Evolutionary conservation across 53 echinoderm and acorn worm genomes (phyloP), one percentile per base, ranked within the genome.

Genomic region (Echinarachnius parma): DNA sequence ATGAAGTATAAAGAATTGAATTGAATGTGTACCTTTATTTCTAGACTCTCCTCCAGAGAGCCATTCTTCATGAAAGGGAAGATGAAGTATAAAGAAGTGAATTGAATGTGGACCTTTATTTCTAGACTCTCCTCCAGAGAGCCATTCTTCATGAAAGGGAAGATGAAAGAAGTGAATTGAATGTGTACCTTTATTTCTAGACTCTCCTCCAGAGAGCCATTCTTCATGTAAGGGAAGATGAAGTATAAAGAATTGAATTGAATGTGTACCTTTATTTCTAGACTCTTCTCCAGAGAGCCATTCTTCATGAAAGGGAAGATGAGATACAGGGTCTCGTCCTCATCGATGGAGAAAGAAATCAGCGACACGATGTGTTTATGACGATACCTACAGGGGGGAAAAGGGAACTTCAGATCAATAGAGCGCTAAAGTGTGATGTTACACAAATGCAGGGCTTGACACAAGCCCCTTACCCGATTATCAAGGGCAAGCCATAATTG

Each of bases 261-360:
- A n/a, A n/a, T n/a, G n/a, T n/a, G n/a, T 54, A 95, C 95, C 86
- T 70, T 82, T 46, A 90, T 64, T 31, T 78, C 75, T 16, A 95
- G 82, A 22, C 82, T 83, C 33, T 91, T 80, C 20, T 95, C 90
- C 53, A 95, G 66, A 11, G 95, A 95, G 16, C 95, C 95, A 58
- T 91, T 91, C 52, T 91, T 81, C 82, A 91, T 67, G 52, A 60
- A 95, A 47, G 87, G 87, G 69, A 90, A 95, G 30, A 91, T 75
- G 24, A 95, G 82, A 48, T 87, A 95, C 36, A 87, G 91, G 4
- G 84, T 84, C 5, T 66, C 58, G 22, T 92, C 87, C 5, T 87
- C 91, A 69, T 89, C 90, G 16, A 86, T 25, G 27, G 88, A 87
- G 61, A 81, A 91, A 22, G 77, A 75, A 25, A 42, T 75, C 67